phyloP scores from a whole-genome alignment of 2,113 vertebrate species.

The Hippocampus barbouri region DNA sequence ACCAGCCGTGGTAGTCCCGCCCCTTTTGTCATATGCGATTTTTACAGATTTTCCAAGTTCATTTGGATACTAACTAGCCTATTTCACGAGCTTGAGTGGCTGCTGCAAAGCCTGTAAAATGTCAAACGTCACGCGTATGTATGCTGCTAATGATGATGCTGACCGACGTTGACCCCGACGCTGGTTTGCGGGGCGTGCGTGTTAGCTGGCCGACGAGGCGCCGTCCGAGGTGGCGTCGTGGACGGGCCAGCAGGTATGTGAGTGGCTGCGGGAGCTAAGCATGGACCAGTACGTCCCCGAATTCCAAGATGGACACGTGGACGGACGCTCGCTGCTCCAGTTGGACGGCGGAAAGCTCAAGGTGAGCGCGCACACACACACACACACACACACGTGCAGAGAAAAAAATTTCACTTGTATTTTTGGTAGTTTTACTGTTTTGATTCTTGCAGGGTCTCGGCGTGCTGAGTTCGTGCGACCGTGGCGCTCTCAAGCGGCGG shows the following conservation, averaged over 20 bases:
- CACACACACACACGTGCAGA: no score
- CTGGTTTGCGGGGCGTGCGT: not conserved
- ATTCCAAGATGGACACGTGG: slow-evolving; percentile 76
- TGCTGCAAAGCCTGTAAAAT: no score
- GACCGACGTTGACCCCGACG: no score
- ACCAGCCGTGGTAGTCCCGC: no score
- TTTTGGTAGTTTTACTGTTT: no score
- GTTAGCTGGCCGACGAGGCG: slow-evolving; percentile 79
- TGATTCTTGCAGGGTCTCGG: slow-evolving; percentile 74
- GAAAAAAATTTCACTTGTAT: no score
- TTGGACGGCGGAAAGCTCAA: slow-evolving; percentile 83
- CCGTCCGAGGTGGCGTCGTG: slow-evolving; percentile 70
- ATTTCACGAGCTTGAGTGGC: no score
- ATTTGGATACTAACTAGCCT: no score
- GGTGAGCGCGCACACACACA: slow-evolving; percentile 55
- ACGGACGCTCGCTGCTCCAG: slow-evolving; percentile 79
- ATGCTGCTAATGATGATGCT: no score
- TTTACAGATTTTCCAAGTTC: no score
- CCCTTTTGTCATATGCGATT: no score
- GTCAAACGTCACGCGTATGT: no score
- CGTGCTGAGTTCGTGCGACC: slow-evolving; percentile 79
- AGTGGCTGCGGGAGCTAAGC: slow-evolving; percentile 82
- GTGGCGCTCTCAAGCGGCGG: slow-evolving; percentile 78
- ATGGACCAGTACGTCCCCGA: slow-evolving; percentile 80
- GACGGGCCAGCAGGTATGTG: slow-evolving; percentile 83